Conservation (phyloP, 1,140 invertebrate species). For the Pseudomyrmex cubaensis region DNA sequence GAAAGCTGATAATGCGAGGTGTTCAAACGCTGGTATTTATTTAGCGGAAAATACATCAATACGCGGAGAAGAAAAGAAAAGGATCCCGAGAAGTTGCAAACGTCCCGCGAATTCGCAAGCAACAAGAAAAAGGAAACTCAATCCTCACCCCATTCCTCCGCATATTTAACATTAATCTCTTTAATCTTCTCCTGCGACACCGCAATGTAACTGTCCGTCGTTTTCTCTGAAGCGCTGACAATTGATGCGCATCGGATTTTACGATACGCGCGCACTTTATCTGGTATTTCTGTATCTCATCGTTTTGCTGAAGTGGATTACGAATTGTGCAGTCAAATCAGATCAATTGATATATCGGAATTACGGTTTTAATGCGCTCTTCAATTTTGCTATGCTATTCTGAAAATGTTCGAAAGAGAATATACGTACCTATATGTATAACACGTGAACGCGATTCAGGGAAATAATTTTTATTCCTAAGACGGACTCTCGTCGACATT, state of each 20-base stretch:
- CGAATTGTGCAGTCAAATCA: neutral
- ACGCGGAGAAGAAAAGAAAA: neutral
- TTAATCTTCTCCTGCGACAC: conserved; percentile 1
- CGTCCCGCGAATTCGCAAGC: neutral
- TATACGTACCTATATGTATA: neutral
- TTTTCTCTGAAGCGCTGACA: neutral
- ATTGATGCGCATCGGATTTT: conserved; percentile 33
- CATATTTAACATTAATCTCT: neutral
- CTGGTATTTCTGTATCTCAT: neutral
- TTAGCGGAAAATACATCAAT: neutral
- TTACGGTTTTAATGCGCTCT: conserved; percentile 5
- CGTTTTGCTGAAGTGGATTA: conserved; percentile 1
- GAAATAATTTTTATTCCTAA: no score
- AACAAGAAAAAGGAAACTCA: neutral
- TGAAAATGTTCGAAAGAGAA: neutral
- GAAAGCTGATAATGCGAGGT: conserved; percentile 33
- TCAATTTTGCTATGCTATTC: neutral
- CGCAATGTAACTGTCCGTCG: neutral
- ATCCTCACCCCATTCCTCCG: no score
- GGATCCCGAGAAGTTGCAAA: neutral
- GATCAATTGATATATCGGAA: conserved; percentile 18
- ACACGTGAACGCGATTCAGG: no score
- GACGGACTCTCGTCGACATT: no score
- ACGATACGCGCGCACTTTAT: neutral
- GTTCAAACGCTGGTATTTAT: conserved; percentile 5